Conservation (phyloP, 2,113 vertebrate genomes). For the Uria lomvia region DNA sequence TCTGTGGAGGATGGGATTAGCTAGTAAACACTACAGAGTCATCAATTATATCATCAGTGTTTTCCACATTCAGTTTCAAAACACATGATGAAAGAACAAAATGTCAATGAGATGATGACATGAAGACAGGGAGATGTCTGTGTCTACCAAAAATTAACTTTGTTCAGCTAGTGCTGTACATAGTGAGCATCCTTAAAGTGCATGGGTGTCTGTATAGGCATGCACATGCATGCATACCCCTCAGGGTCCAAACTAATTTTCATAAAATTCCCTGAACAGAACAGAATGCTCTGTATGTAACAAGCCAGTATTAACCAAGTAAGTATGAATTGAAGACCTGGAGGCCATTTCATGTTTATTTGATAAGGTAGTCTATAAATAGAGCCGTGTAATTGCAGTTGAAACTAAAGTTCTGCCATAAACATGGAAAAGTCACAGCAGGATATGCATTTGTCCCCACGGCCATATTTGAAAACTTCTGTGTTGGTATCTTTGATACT, state of each 20-base stretch:
- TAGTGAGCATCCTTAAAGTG: neutral
- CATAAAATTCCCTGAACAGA: neutral
- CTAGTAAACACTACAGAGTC: neutral
- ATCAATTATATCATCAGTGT: neutral
- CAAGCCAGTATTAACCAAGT: neutral
- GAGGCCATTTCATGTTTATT: neutral
- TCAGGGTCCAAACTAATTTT: neutral
- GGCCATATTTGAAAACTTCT: neutral
- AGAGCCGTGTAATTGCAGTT: neutral
- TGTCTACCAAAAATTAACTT: neutral
- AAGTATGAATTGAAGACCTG: neutral
- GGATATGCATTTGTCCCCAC: neutral
- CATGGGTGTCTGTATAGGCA: neutral
- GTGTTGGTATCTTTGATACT: neutral
- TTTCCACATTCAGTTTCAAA: slow-evolving; percentile 20
- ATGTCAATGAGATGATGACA: neutral
- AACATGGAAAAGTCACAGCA: neutral
- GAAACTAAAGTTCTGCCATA: neutral
- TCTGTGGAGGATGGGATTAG: neutral
- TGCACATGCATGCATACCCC: neutral
- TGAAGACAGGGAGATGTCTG: neutral
- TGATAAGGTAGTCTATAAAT: neutral
- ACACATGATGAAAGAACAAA: neutral
- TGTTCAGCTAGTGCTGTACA: neutral
- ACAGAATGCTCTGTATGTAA: neutral